Evolutionary conservation across 2,888 invertebrate genomes (phyloP), one percentile per base, ranked within the genome.

Genomic region (Hypercompe scribonia): DNA sequence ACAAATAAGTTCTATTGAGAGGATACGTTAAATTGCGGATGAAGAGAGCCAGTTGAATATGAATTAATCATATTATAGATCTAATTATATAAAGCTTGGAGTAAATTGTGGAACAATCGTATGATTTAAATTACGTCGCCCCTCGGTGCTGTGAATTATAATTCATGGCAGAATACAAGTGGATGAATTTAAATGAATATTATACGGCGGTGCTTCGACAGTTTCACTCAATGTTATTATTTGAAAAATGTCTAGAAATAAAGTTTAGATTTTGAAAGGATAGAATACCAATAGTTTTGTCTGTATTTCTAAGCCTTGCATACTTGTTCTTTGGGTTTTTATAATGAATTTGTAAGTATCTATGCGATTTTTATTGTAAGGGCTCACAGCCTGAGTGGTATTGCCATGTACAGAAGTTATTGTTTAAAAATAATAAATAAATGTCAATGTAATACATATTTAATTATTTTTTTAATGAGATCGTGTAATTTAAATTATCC

Each of bases 111-210:
- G 78, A 81, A 85, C 82, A 84, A 83, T 84, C 78, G 80, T 71
- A 73, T 83, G 82, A 83, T 86, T 84, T 86, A 88, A 88, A 88
- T 86, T 85, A 83, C 77, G 74, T 66, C 80, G 46, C 78, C 82
- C 82, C 84, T 81, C 64, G 72, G 72, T 77, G 76, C 73, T 70
- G 74, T 66, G 79, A 82, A 87, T 88, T 86, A 88, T 85, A 88
- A 88, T 88, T 88, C 84, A 87, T 89, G 74, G 80, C 84, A 69
- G 79, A 75, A 76, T 80, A 83, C 84, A 85, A 83, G 79, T 77
- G 74, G 71, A 68, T 75, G 81, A 80, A 82, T 83, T 77, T 75
- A 74, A 79, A 83, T 80, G 70, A 81, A 81, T 78, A 76, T 76
- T 76, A 65, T 75, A 75, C 18, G 46, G 65, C 68, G 54, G 66